Evolutionary conservation across 1,140 invertebrate genomes (phyloP).

Genomic region (Penaeus vannamei): DNA sequence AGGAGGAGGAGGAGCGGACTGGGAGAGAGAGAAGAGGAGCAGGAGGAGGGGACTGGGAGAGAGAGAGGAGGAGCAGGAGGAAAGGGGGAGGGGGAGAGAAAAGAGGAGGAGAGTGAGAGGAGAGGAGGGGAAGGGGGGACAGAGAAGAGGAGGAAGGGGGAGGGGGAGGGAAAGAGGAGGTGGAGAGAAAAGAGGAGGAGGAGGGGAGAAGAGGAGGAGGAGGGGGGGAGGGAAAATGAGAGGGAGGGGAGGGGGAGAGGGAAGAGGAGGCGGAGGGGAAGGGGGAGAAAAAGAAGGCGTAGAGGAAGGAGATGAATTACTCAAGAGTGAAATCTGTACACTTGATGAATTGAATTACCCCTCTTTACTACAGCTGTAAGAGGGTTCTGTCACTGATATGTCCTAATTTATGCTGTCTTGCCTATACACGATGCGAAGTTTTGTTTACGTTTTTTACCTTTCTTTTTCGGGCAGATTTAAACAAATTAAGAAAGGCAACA

Average conservation of each 20-base stretch:
- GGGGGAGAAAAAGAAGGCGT: background rate
- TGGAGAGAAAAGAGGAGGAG: background rate
- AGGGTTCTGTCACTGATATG: too few relatives aligned
- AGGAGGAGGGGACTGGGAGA: too few relatives aligned
- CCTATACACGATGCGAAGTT: too few relatives aligned
- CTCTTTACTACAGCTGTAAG: too few relatives aligned
- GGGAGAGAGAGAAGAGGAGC: background rate
- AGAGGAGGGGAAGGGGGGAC: background rate
- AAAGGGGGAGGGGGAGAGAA: background rate
- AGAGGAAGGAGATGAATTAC: too few relatives aligned
- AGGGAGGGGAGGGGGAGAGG: background rate
- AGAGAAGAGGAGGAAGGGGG: background rate
- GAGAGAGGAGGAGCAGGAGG: too few relatives aligned
- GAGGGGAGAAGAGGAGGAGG: background rate
- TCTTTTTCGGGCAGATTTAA: too few relatives aligned
- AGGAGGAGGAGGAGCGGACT: background rate
- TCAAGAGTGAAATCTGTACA: too few relatives aligned
- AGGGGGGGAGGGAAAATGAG: background rate
- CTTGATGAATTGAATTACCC: too few relatives aligned
- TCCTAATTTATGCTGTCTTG: too few relatives aligned
- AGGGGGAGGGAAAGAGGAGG: background rate
- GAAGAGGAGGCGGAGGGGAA: background rate
- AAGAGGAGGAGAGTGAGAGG: background rate
- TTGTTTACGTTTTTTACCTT: too few relatives aligned
- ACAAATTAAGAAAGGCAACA: too few relatives aligned